Percentiles rank a stretch among this genome's conserved stretches.
Evolutionary conservation across 2,888 invertebrate genomes (phyloP).

Genomic region (Ashinkailepas kermadecensis): DNA sequence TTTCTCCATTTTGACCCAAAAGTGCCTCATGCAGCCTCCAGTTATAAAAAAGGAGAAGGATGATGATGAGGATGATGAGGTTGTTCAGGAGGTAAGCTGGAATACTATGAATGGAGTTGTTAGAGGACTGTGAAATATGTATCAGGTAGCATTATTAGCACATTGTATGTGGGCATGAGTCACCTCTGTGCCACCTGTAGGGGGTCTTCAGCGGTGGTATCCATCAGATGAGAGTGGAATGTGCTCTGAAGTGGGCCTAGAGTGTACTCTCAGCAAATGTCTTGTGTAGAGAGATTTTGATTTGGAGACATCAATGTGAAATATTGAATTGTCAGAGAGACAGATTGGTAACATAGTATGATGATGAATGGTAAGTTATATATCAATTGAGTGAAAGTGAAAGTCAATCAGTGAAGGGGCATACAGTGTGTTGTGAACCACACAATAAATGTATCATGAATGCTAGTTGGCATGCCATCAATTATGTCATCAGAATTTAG

Average conservation of each 20-base stretch:
- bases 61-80: background rate
- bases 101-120: slow-evolving; percentile 24
- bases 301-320: too few relatives aligned
- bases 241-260: background rate
- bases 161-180: background rate
- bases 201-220: background rate
- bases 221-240: background rate
- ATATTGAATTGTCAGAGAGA: too few relatives aligned
- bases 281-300: background rate
- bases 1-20: too few relatives aligned
- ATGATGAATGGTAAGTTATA: too few relatives aligned
- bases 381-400: too few relatives aligned
- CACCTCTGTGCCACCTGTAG: background rate
- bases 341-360: too few relatives aligned
- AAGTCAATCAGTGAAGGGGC: too few relatives aligned
- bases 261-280: background rate
- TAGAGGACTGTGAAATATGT: background rate
- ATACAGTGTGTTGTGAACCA: too few relatives aligned
- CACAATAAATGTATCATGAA: too few relatives aligned
- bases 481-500: too few relatives aligned
- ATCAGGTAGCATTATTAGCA: background rate
- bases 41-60: background rate
- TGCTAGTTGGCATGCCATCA: too few relatives aligned
- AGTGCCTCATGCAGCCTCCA: background rate
- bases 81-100: background rate